Conservation (phyloP, 2,113 vertebrate genomes). For the Oreotrochilus melanogaster region DNA sequence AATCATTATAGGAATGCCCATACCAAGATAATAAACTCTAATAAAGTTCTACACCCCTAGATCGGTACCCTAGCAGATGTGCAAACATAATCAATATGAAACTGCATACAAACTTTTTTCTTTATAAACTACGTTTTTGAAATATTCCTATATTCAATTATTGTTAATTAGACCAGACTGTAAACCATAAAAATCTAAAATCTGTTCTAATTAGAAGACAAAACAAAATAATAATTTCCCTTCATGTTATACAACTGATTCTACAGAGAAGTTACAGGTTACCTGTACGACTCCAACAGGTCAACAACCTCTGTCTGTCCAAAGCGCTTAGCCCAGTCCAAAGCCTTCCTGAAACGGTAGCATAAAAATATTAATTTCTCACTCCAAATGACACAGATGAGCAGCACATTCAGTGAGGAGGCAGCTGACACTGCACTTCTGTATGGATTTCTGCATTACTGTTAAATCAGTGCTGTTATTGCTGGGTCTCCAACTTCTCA, state of each 20-base stretch:
- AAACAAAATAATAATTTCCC: background rate
- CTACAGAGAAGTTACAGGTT: background rate
- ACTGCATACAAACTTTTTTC: background rate
- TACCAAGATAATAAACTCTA: background rate
- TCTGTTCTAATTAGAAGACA: background rate
- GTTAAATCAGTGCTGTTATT: background rate
- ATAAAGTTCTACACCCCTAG: background rate
- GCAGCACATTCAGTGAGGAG: fast-evolving
- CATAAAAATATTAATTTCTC: background rate
- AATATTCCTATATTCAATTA: background rate
- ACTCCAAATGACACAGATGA: background rate
- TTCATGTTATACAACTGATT: background rate
- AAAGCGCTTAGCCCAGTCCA: slow-evolving; percentile 93
- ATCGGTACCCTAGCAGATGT: background rate
- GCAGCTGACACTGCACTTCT: fast-evolving
- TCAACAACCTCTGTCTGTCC: slow-evolving; percentile 89
- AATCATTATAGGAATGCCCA: background rate
- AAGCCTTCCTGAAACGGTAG: slow-evolving; percentile 85
- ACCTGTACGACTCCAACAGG: slow-evolving; percentile 91
- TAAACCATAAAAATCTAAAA: background rate
- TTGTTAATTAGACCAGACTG: background rate
- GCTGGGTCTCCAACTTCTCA: background rate
- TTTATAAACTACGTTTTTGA: fast-evolving
- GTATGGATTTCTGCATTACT: background rate
- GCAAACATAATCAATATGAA: background rate